phyloP scores from a whole-genome alignment of 2,888 invertebrate genomes.

The Rhogogaster chlorosoma region DNA sequence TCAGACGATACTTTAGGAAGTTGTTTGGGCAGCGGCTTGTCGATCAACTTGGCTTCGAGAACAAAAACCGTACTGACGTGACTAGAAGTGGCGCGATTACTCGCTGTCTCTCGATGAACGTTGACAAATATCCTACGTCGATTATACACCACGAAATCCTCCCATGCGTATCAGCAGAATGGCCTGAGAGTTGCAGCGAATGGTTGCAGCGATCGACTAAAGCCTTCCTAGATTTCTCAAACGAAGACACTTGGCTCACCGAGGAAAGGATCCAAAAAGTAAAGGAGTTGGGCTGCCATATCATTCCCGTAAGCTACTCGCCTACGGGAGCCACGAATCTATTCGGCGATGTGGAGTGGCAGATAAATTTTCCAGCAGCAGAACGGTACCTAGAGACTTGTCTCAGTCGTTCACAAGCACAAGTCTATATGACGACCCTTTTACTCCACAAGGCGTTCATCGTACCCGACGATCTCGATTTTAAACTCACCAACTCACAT shows the following conservation, averaged over 20 bases:
- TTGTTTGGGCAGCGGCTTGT: slow-evolving; percentile 83
- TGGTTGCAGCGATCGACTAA: slow-evolving; percentile 80
- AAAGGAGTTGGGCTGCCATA: slow-evolving; percentile 83
- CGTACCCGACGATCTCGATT: slow-evolving; percentile 82
- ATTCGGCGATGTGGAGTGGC: slow-evolving; percentile 87
- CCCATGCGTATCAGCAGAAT: slow-evolving; percentile 85
- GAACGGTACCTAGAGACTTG: slow-evolving; percentile 87
- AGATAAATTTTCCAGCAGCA: slow-evolving; percentile 87
- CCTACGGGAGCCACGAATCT: slow-evolving; percentile 81
- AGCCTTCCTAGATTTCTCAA: slow-evolving; percentile 65
- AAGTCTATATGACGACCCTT: slow-evolving; percentile 85
- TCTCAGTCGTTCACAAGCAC: slow-evolving; percentile 85
- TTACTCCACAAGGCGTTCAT: slow-evolving; percentile 87
- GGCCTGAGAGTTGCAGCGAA: slow-evolving; percentile 86
- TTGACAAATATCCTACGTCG: slow-evolving; percentile 57
- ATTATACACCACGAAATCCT: slow-evolving; percentile 83
- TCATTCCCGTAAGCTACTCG: slow-evolving; percentile 86
- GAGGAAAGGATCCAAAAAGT: slow-evolving; percentile 84
- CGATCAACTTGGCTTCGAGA: slow-evolving; percentile 80
- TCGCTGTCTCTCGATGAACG: slow-evolving; percentile 80
- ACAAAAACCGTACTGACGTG: slow-evolving; percentile 78
- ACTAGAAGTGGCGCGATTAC: slow-evolving; percentile 83
- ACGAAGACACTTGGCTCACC: slow-evolving; percentile 86
- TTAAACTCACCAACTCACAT: slow-evolving; percentile 85
- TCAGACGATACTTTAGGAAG: slow-evolving; percentile 85